Conservation (phyloP, 1,140 invertebrate genomes). For the Drosophila orosa region DNA sequence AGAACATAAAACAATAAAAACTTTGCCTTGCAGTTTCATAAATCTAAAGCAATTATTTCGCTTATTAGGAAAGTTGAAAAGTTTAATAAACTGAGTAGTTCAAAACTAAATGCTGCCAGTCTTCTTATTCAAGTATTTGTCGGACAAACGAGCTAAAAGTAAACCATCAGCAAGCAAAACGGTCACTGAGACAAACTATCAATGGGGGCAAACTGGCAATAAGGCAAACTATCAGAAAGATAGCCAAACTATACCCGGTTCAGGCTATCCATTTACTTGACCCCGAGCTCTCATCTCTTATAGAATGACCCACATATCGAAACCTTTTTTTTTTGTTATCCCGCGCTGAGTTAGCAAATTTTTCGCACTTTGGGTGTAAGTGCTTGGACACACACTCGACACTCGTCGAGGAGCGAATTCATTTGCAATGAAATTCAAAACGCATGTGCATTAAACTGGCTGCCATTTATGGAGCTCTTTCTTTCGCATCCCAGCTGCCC, state of each 20-base stretch:
- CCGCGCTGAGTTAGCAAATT: constrained; percentile 25
- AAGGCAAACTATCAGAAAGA: constrained; percentile 20
- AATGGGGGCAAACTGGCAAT: constrained; percentile 36
- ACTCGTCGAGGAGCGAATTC: constrained; percentile 27
- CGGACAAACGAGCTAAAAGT: background rate
- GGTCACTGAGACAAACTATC: constrained; percentile 27
- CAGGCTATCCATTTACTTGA: constrained; percentile 44
- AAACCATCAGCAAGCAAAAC: constrained; percentile 12
- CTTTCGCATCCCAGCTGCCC: background rate
- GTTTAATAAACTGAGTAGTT: constrained; percentile 10
- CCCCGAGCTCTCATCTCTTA: constrained; percentile 36
- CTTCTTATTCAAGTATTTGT: background rate
- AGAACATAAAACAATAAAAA: background rate
- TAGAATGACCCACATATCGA: constrained; percentile 52
- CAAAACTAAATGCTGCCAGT: background rate
- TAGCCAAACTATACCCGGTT: constrained; percentile 3
- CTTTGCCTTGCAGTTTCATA: background rate
- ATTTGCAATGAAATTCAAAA: constrained; percentile 74
- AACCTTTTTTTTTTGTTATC: constrained; percentile 12
- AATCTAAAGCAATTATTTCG: background rate
- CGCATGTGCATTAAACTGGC: constrained; percentile 61
- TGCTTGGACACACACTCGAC: constrained; percentile 31
- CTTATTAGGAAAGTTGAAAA: background rate
- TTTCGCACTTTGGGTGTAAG: constrained; percentile 33
- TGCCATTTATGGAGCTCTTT: constrained; percentile 35